Percentiles rank a stretch among this genome's conserved stretches.
Evolutionary conservation across 2,888 invertebrate species (phyloP).

Genomic region (Clostera curtula): DNA sequence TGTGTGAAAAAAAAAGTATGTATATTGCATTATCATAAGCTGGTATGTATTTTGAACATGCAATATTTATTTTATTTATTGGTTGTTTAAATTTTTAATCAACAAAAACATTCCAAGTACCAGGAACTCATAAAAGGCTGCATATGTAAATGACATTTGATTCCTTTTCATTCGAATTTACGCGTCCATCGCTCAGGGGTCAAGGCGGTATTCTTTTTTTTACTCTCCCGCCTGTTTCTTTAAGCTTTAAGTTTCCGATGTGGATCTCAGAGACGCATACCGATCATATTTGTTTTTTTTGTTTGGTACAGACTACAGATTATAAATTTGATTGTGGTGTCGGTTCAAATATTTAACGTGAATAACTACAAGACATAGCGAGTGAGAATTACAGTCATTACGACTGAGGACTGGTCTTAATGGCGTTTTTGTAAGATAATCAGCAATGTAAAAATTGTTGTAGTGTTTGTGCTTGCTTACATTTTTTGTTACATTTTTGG

Average conservation of each 20-base stretch:
- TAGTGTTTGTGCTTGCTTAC: background rate
- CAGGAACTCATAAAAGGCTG: constrained; percentile 38
- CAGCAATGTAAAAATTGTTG: too few species aligned
- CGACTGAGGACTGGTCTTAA: constrained; percentile 12
- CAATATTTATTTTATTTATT: too few species aligned
- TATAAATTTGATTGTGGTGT: constrained; percentile 57
- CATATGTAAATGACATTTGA: constrained; percentile 66
- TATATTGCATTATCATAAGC: too few species aligned
- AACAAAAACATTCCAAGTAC: constrained; percentile 36
- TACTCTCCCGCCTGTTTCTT: constrained; percentile 52
- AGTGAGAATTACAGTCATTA: constrained; percentile 40
- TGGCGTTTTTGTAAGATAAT: constrained; percentile 12
- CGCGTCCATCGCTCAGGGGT: constrained; percentile 55
- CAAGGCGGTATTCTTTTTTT: constrained; percentile 36
- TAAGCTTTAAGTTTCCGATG: constrained; percentile 69
- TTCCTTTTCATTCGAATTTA: constrained; percentile 68
- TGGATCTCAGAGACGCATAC: constrained; percentile 67
- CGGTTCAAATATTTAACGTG: constrained; percentile 24
- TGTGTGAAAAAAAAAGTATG: too few species aligned
- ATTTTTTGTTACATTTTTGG: too few species aligned
- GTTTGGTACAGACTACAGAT: constrained; percentile 37
- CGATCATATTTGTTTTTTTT: constrained; percentile 63
- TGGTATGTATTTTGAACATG: too few species aligned
- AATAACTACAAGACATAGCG: constrained; percentile 30
- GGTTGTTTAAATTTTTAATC: too few species aligned